Conservation (phyloP, 1,140 invertebrate species). For the Drosophila auraria region DNA sequence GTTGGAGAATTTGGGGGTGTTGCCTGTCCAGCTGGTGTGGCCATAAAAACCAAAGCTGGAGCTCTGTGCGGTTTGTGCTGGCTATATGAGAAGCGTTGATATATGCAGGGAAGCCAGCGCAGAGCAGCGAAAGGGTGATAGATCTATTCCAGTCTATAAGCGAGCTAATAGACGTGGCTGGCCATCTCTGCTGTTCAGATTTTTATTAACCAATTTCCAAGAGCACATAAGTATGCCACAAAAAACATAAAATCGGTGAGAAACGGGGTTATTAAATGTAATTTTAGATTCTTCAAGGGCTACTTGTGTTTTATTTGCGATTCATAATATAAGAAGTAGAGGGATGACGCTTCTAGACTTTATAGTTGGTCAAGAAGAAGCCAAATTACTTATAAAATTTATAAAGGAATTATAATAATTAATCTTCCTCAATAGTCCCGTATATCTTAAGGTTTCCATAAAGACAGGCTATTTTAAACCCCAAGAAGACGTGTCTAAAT, state of each 20-base stretch:
- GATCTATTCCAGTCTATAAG: conserved; percentile 26
- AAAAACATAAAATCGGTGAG: not conserved
- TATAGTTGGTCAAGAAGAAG: not conserved
- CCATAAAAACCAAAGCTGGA: conserved; percentile 76
- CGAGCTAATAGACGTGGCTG: conserved; percentile 24
- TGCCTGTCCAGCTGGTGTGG: conserved; percentile 69
- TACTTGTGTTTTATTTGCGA: no score
- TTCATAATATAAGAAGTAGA: no score
- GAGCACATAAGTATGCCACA: conserved; percentile 14
- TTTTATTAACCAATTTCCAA: conserved; percentile 28
- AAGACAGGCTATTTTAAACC: not conserved
- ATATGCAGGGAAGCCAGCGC: conserved; percentile 41
- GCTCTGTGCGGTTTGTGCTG: conserved; percentile 53
- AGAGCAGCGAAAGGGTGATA: conserved; percentile 3
- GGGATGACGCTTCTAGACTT: no score
- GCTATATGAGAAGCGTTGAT: conserved; percentile 73
- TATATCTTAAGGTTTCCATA: not conserved
- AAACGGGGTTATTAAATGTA: not conserved
- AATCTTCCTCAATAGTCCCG: not conserved
- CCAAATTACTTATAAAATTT: not conserved
- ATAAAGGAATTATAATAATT: not conserved
- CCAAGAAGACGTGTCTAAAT: conserved; percentile 6
- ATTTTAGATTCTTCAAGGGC: no score
- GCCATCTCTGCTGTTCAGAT: conserved; percentile 13
- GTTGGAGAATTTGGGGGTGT: not conserved